phyloP scores from a whole-genome alignment of 2,113 vertebrate species.

The Hepsetus odoe region DNA sequence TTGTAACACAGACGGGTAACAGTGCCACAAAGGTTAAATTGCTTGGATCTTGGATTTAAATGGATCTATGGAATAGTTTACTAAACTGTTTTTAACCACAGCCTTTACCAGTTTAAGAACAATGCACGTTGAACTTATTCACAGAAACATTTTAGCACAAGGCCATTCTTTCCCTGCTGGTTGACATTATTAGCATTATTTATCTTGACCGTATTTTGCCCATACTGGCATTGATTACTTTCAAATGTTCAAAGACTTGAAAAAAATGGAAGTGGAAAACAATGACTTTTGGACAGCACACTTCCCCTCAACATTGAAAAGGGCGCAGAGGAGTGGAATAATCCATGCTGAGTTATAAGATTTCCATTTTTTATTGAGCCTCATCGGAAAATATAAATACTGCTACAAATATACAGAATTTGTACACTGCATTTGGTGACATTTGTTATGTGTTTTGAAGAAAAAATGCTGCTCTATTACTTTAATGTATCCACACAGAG shows the following conservation, averaged over 20 bases:
- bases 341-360: neutral
- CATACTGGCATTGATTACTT: neutral
- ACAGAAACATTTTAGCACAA: neutral
- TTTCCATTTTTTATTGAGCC: neutral
- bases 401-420: neutral
- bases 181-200: neutral
- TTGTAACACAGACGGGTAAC: constrained; percentile 47
- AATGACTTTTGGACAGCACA: neutral
- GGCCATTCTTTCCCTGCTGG: too few species aligned
- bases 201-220: neutral
- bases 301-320: neutral
- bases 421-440: neutral
- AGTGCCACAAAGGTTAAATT: constrained; percentile 32
- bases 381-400: neutral
- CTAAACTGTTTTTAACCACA: too few species aligned
- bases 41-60: constrained; percentile 15
- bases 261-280: neutral
- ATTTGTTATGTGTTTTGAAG: neutral
- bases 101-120: too few species aligned
- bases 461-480: neutral
- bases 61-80: too few species aligned
- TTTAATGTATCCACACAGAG: neutral
- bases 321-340: neutral
- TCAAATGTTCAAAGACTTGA: too few species aligned
- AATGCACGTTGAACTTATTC: neutral